phyloP scores from a whole-genome alignment of 2,797 vertebrate genomes.

The Urocyon cinereoargenteus region DNA sequence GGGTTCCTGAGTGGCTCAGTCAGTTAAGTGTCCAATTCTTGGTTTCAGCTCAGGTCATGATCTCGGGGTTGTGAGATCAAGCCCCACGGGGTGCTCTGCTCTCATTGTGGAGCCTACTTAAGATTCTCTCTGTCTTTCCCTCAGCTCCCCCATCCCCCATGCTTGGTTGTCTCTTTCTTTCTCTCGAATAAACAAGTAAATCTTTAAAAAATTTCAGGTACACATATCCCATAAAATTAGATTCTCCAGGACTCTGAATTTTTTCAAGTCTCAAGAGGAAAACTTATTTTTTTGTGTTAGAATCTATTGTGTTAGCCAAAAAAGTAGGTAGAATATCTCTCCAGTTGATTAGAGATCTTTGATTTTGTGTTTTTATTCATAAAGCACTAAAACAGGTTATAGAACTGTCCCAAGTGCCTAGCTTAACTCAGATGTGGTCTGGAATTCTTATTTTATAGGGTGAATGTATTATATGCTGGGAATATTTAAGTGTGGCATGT shows the following conservation, averaged over 20 bases:
- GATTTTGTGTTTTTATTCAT: constrained; percentile 59
- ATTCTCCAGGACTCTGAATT: not conserved
- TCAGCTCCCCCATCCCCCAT: not conserved
- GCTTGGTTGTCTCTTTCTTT: not conserved
- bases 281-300: constrained; percentile 5
- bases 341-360: constrained; percentile 5
- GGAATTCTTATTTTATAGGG: constrained; percentile 59
- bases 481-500: constrained; percentile 33
- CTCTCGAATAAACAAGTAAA: not conserved
- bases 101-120: not conserved
- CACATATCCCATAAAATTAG: not conserved
- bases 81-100: not conserved
- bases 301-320: not conserved
- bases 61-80: no score
- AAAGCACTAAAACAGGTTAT: constrained; percentile 5
- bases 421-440: constrained; percentile 47
- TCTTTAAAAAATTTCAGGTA: not conserved
- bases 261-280: not conserved
- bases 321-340: not conserved
- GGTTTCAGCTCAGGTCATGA: not conserved
- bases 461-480: constrained; percentile 1
- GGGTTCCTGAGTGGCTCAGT: not conserved
- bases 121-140: not conserved
- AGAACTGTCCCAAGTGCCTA: not conserved
- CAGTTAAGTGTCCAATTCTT: not conserved